Evolutionary conservation across 1,140 invertebrate species (phyloP).

Genomic region (Zaprionus lachaisei): DNA sequence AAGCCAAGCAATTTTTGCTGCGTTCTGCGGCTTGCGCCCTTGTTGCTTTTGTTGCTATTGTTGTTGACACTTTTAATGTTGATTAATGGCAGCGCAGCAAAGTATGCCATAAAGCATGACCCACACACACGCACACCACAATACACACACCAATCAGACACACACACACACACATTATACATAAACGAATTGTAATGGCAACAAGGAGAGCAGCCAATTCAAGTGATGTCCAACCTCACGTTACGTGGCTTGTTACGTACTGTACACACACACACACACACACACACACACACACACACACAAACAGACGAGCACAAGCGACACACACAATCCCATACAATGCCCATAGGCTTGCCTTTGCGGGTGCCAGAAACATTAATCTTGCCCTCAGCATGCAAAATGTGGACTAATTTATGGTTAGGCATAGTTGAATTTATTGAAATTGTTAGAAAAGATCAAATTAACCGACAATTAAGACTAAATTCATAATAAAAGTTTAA

Average conservation of each 20-base stretch:
- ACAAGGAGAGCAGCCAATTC: conserved; percentile 26
- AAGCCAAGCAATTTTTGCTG: conserved; percentile 4
- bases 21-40: conserved; percentile 8
- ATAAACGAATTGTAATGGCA: conserved; percentile 72
- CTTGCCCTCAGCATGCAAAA: conserved; percentile 2
- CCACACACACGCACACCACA: conserved; percentile 41
- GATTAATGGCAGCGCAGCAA: conserved; percentile 63
- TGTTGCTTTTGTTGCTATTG: conserved; percentile 32
- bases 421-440: neutral
- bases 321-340: conserved; percentile 11
- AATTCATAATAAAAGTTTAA: neutral
- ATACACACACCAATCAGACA: neutral
- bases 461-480: neutral
- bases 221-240: conserved; percentile 11
- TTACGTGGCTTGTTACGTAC: conserved; percentile 2
- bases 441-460: neutral
- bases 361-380: neutral
- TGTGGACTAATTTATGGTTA: conserved; percentile 1
- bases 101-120: conserved; percentile 67
- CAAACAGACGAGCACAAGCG: neutral
- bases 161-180: conserved; percentile 2
- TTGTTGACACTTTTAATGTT: conserved; percentile 73
- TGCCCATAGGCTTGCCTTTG: conserved; percentile 5
- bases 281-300: neutral
- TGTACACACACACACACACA: neutral